Conservation (phyloP, 2,888 invertebrate genomes). For the Osmoderma eremita region DNA sequence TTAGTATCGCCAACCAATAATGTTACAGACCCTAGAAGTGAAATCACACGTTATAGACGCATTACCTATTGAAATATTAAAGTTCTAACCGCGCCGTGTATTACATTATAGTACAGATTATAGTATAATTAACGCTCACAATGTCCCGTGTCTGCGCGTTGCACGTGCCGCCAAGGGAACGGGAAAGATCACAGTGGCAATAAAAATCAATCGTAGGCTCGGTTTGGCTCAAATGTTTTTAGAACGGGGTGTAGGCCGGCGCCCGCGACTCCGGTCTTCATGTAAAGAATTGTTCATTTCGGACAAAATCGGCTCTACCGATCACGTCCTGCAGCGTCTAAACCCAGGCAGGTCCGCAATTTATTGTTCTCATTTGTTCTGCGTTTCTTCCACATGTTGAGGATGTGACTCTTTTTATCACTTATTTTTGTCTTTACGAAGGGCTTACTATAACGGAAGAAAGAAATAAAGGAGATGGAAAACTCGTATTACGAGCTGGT, state of each 20-base stretch:
- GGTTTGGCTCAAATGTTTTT: constrained; percentile 57
- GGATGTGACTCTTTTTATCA: constrained; percentile 17
- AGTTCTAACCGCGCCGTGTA: constrained; percentile 1
- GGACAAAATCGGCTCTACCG: constrained; percentile 38
- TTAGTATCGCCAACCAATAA: no score
- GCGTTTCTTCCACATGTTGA: constrained; percentile 2
- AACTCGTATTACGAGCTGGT: neutral
- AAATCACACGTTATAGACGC: no score
- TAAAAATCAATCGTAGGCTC: constrained; percentile 62
- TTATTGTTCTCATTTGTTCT: constrained; percentile 26
- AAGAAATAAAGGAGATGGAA: neutral
- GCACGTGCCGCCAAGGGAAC: constrained; percentile 41
- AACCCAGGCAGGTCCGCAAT: constrained; percentile 1
- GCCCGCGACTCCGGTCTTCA: constrained; percentile 50
- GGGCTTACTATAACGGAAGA: neutral
- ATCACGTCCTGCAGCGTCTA: neutral
- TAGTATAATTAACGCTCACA: constrained; percentile 44
- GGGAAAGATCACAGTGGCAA: constrained; percentile 51
- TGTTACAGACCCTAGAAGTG: no score
- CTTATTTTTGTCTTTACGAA: constrained; percentile 14
- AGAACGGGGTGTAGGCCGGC: constrained; percentile 56
- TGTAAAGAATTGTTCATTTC: constrained; percentile 49
- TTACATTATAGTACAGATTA: constrained; percentile 36
- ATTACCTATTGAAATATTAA: no score
- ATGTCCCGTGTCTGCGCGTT: constrained; percentile 38